phyloP scores from a whole-genome alignment of 2,113 vertebrate genomes.

The Eurystomus gularis region DNA sequence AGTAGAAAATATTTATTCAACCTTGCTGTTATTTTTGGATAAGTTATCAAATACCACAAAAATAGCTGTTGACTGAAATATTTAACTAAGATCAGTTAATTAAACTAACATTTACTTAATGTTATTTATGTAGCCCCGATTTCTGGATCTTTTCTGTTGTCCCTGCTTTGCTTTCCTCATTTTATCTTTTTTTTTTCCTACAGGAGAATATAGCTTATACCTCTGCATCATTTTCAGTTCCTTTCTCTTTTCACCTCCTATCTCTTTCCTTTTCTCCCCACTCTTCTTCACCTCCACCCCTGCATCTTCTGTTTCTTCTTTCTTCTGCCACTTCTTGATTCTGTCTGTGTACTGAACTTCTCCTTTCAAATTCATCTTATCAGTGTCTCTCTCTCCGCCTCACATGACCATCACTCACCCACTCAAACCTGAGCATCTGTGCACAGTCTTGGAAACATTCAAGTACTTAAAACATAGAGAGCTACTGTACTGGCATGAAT shows the following conservation, averaged over 20 bases:
- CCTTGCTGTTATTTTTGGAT: neutral
- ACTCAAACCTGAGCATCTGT: slow-evolving; percentile 42
- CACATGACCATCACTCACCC: slow-evolving; percentile 51
- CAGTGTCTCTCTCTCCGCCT: slow-evolving; percentile 21
- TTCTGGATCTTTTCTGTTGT: neutral
- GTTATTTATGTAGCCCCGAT: neutral
- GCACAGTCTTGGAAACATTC: neutral
- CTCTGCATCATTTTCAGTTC: slow-evolving; percentile 47
- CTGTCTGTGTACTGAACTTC: slow-evolving; percentile 35
- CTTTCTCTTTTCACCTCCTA: slow-evolving; percentile 54
- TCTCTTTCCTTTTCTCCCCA: slow-evolving; percentile 54
- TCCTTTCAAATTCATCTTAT: slow-evolving; percentile 31
- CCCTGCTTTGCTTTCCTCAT: neutral
- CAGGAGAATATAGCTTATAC: neutral
- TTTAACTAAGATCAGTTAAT: neutral
- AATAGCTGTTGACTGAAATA: neutral
- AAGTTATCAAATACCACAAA: neutral
- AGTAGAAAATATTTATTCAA: neutral
- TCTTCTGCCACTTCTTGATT: slow-evolving; percentile 47
- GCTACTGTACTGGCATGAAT: neutral
- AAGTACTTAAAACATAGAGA: neutral
- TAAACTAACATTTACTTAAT: neutral
- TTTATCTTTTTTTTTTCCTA: neutral
- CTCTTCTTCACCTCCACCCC: slow-evolving; percentile 61
- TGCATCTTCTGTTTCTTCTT: slow-evolving; percentile 67